Conservation (phyloP, 2,113 vertebrate species). For the Myotis brandtii region DNA sequence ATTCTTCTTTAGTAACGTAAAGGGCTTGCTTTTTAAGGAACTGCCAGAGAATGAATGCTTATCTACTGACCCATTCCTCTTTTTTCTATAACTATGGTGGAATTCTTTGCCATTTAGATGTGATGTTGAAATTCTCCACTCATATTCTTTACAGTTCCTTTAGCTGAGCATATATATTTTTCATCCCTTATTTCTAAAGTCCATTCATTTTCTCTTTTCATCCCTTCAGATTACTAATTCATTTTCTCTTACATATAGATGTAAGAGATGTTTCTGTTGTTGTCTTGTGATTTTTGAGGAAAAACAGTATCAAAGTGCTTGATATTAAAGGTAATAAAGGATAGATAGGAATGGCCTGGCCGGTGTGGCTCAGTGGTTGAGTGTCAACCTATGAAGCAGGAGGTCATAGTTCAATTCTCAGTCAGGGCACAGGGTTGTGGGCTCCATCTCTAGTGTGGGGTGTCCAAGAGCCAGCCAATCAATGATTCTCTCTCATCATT, state of each 20-base stretch:
- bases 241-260: background rate
- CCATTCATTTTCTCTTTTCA: constrained; percentile 34
- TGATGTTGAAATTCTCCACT: background rate
- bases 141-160: background rate
- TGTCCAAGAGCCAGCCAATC: too few species aligned
- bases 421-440: too few species aligned
- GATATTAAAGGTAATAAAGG: constrained; percentile 1
- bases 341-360: background rate
- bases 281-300: constrained; percentile 53
- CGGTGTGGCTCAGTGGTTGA: too few species aligned
- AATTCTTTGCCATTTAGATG: background rate
- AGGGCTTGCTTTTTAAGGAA: constrained; percentile 50
- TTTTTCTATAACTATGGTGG: background rate
- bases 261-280: constrained; percentile 16
- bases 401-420: too few species aligned
- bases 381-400: too few species aligned
- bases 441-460: too few species aligned
- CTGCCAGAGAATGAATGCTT: background rate
- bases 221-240: constrained; percentile 17
- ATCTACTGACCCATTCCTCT: background rate
- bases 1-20: constrained; percentile 28
- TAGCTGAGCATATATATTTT: background rate
- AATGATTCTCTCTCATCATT: too few species aligned
- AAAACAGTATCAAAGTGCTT: background rate
- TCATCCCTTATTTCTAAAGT: constrained; percentile 27